Evolutionary conservation across 2,888 invertebrate genomes (phyloP), one percentile per base, ranked within the genome.

Genomic region (Eupelmus urozonus): DNA sequence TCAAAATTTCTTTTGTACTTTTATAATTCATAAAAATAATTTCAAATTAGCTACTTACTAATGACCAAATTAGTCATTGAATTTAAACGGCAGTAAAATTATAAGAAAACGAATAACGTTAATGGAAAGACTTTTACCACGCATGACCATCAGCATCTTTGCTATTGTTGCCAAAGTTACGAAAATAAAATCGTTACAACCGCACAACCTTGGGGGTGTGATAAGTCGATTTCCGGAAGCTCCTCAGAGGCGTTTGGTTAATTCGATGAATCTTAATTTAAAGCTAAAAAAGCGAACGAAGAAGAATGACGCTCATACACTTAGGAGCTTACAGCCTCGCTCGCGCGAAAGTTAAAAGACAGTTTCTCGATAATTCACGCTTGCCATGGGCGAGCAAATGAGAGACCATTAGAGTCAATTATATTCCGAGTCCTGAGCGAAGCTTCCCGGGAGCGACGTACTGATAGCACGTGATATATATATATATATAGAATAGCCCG

Each of bases 401-500:
- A 53, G 45, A 5, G 51, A 75, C 27, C 70, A 63, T 57, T 70
- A 45, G n/a, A 70, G 29, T 27, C 63, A 63, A 70, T 76, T 63
- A 70, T 42, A 62, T 62, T 62, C 11, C 20, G 25, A 25, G 51
- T 34, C 9, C 34, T 49, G 16, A 20, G 11, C 7, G 34, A 27
- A 62, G 57, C 69, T 73, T 74, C 51, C 63, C 65, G 66, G 60
- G 18, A 53, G 11, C 65, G 70, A 70, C 63, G 16, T 29, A 42
- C 63, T 74, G 63, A 49, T 65, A 78, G 78, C 78, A 78, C 78
- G 73, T 74, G 62, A 45, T 78, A n/a, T n/a, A n/a, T n/a, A n/a
- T n/a, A n/a, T n/a, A n/a, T n/a, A n/a, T n/a, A n/a, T n/a, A 69
- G 77, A 73, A 40, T 78, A 78, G 69, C 69, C 78, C 66, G 49